These are phyloP conservation scores for Nasonia longicornis DNA, from an alignment of 1,140 invertebrate species.

Conservation along the genomic window DNA sequence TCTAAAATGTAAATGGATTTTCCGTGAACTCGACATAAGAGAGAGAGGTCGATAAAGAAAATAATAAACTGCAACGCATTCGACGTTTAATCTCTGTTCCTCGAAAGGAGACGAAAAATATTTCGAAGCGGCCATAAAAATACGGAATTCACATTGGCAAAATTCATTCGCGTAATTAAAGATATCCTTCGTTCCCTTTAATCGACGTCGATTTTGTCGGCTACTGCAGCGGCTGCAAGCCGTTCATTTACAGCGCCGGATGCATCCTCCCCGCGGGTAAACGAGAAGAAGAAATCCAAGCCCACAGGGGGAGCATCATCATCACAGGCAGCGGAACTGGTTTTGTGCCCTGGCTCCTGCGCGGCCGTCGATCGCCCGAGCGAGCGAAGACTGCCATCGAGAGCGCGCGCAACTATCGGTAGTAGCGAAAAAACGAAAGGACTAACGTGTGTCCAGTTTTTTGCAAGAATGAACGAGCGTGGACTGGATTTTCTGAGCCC, in stretches of 20 bases:
- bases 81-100: neutral
- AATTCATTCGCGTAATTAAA: conserved; percentile 2
- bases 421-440: conserved; percentile 1
- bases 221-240: neutral
- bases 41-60: too few species aligned
- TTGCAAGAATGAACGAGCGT: neutral
- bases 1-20: neutral
- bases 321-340: conserved; percentile 15
- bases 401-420: conserved; percentile 2
- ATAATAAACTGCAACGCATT: too few species aligned
- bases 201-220: conserved; percentile 6
- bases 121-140: neutral
- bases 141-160: neutral
- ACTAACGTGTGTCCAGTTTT: neutral
- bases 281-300: neutral
- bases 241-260: conserved; percentile 19
- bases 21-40: too few species aligned
- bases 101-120: neutral
- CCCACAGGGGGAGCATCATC: neutral
- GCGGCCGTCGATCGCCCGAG: neutral
- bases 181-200: neutral
- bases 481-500: neutral
- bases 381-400: neutral
- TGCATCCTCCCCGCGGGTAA: neutral
- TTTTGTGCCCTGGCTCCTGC: neutral